Evolutionary conservation across 2,888 invertebrate genomes (phyloP), one percentile per base, ranked within the genome.

Genomic region (Luperina nickerlii): DNA sequence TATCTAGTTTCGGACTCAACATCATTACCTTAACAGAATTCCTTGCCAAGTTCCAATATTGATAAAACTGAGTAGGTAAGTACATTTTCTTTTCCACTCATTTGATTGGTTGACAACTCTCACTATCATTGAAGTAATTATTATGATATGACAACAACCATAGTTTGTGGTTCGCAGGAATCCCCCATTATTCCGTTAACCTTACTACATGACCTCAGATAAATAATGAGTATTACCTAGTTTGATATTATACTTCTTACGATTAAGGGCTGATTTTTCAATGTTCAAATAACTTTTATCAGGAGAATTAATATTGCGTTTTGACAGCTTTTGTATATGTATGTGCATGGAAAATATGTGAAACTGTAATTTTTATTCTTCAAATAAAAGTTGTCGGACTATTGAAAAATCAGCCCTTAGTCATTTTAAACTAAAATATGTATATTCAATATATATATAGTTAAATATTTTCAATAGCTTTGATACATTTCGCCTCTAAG

Each of bases 131-230:
- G 51, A 69, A 63, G 51, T 32, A 65, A 69, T 69, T 82, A 32
- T 85, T 60, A 81, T 65, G 68, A 85, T 67, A 62, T 54, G 85
- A 60, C 42, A 74, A 82, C 81, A 85, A 51, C 32, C 67, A 65
- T 63, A 65, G 68, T 38, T 81, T 81, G 62, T 85, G 68, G 65
- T 80, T 38, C 15, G 42, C 60, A 63, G 73, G 82, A 82, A 85
- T 82, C 51, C 68, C 81, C 63, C 4, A 24, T 63, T 63, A 24
- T 45, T 38, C n/a, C 38, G 13, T 11, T 8, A 42, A 68, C 27
- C 1, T 24, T 32, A 15, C 9, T 32, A n/a, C 1, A 42, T 27
- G 20, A 42, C 8, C 18, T 69, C 27, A 42, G 18, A 54, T 24
- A 57, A 69, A 27, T 65, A 45, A 27, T 51, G 3, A 11, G 8